Conservation (phyloP, 2,888 invertebrate genomes). For the Mythimna lalbum region DNA sequence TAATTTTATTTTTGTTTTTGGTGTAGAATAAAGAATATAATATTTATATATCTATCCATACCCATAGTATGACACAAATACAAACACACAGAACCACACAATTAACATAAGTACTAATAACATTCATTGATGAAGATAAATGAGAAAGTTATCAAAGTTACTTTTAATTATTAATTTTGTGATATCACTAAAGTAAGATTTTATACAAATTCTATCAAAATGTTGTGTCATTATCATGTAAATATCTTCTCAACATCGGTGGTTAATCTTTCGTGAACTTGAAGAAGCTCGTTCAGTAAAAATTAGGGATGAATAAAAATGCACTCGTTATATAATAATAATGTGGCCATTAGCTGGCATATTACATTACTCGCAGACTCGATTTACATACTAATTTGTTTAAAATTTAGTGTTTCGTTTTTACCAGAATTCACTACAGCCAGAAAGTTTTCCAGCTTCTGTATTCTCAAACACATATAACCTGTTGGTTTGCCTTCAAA, state of each 20-base stretch:
- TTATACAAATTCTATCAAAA: constrained; percentile 31
- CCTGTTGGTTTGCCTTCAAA: neutral
- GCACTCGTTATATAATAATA: constrained; percentile 84
- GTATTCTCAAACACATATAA: neutral
- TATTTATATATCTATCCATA: too few species aligned
- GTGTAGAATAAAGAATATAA: too few species aligned
- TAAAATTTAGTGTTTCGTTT: constrained; percentile 4
- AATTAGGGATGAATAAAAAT: constrained; percentile 84
- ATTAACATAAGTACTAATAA: too few species aligned
- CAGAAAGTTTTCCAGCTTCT: neutral
- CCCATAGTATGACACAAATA: too few species aligned
- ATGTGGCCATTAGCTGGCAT: constrained; percentile 79
- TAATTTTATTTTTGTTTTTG: too few species aligned
- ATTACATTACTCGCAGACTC: constrained; percentile 41
- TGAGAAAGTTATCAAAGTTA: neutral
- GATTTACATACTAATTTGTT: constrained; percentile 59
- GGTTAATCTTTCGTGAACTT: constrained; percentile 88
- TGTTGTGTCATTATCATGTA: constrained; percentile 75
- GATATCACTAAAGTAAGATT: constrained; percentile 1
- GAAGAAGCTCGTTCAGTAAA: constrained; percentile 82
- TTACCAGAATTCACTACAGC: too few species aligned
- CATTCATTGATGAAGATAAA: neutral
- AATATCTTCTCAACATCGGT: constrained; percentile 74
- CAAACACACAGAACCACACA: too few species aligned
- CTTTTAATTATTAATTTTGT: neutral